Percentiles rank a stretch among this genome's conserved stretches.
Evolutionary conservation across 2,888 invertebrate genomes (phyloP).

Genomic region (Phengaris alcon): DNA sequence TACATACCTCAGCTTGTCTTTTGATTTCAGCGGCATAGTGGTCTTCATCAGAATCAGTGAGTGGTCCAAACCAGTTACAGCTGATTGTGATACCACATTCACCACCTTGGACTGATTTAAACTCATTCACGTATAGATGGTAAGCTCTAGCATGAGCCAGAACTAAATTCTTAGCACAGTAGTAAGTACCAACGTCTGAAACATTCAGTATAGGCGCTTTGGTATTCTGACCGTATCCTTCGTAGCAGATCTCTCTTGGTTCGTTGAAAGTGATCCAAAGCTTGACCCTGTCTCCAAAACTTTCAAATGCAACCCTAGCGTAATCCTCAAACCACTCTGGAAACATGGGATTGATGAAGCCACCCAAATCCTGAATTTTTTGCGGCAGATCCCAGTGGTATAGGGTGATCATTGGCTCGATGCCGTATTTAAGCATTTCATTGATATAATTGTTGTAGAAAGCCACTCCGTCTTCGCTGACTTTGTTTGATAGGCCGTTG

Average conservation of each 20-base stretch:
- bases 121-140: conserved; percentile 61
- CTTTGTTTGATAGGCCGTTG: conserved; percentile 52
- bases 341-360: conserved; percentile 56
- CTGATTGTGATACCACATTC: conserved; percentile 32
- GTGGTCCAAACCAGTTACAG: conserved; percentile 29
- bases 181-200: conserved; percentile 70
- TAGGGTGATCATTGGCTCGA: conserved; percentile 58
- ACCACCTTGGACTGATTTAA: conserved; percentile 57
- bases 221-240: conserved; percentile 63
- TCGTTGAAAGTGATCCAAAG: conserved; percentile 82
- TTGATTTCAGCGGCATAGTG: conserved; percentile 49
- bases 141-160: conserved; percentile 80
- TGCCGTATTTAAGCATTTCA: conserved; percentile 58
- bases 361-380: conserved; percentile 57
- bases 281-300: conserved; percentile 71
- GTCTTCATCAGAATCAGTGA: conserved; percentile 51
- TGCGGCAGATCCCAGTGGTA: conserved; percentile 65
- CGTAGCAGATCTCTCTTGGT: conserved; percentile 64
- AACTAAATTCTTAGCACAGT: conserved; percentile 75
- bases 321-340: conserved; percentile 71
- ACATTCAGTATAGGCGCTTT: conserved; percentile 58
- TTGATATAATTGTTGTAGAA: conserved; percentile 80
- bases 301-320: conserved; percentile 61
- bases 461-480: conserved; percentile 62
- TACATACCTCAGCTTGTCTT: conserved; percentile 43